Evolutionary conservation across 2,113 vertebrate species (phyloP), one percentile per base, ranked within the genome.

Genomic region (Rhea pennata): DNA sequence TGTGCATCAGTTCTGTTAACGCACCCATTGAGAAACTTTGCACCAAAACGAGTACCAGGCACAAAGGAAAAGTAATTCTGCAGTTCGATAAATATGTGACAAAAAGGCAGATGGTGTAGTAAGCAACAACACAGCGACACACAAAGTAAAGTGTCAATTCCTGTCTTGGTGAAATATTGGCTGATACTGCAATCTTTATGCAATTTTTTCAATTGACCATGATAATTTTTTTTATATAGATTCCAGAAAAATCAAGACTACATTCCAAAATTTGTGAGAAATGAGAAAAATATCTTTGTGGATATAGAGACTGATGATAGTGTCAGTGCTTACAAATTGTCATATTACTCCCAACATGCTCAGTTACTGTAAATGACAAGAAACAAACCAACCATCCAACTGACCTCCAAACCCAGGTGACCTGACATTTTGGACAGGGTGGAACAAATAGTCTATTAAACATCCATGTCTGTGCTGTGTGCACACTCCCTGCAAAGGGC

Each of bases 1-100:
- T 77, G 46, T 74, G 40, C 67, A 90, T 92, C 90, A 90, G 93
- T 95, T 95, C 72, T 90, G 71, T 81, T 93, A 91, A 84, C 62
- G 87, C 15, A 92, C 21, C 17, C 23, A 0, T 27, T 90, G 75
- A 93, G 86, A 93, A 88, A 87, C 40, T 81, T 84, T 61, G 72
- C 87, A 75, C 36, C 74, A 92, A 70, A 80, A 74, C 61, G 26
- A 92, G 84, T 84, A 67, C 50, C 67, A 81, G 94, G 59, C n/a
- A 31, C 39, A 81, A 91, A 90, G 58, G 66, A 83, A 92, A 89
- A 44, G 59, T 65, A 72, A 50, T 58, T 83, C 44, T 78, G 69
- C 46, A 84, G 73, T 88, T 96, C 88, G 76, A 92, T 89, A 93
- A 84, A 90, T 36, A 90, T 67, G 58, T 91, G 58, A 87, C 67